These are phyloP conservation scores for Megastigmus dorsalis DNA, from an alignment of 2,888 invertebrate species.

Conservation along the genomic window DNA sequence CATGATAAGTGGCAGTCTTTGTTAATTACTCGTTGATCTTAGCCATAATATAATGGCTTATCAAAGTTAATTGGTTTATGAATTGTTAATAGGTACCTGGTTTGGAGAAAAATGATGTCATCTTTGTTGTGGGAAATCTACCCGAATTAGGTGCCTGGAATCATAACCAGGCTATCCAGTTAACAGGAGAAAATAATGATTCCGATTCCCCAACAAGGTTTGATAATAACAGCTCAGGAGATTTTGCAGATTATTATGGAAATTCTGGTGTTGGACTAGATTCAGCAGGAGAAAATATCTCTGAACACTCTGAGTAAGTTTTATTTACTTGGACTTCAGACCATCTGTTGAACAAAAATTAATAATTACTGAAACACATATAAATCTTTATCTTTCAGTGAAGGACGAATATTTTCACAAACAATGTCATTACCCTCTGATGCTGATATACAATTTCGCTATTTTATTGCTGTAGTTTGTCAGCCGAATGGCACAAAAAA, in stretches of 20 bases:
- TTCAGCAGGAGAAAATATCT: slow-evolving; percentile 60
- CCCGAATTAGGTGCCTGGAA: slow-evolving; percentile 73
- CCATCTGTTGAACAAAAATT: too few species aligned
- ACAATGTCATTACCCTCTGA: slow-evolving; percentile 81
- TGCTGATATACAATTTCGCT: slow-evolving; percentile 83
- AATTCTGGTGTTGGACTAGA: slow-evolving; percentile 62
- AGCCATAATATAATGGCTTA: neutral
- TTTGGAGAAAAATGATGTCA: slow-evolving; percentile 70
- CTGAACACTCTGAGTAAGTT: slow-evolving; percentile 63
- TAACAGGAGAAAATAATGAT: slow-evolving; percentile 65
- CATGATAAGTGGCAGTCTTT: neutral
- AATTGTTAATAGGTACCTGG: slow-evolving; percentile 63
- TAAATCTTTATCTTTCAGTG: slow-evolving; percentile 61
- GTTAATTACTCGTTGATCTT: neutral
- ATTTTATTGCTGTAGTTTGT: slow-evolving; percentile 83
- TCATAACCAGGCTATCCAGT: slow-evolving; percentile 70
- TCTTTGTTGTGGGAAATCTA: slow-evolving; percentile 71
- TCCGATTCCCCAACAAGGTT: slow-evolving; percentile 62
- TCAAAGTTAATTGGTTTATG: slow-evolving; percentile 14
- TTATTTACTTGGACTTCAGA: too few species aligned
- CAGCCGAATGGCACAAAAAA: slow-evolving; percentile 76
- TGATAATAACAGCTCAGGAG: slow-evolving; percentile 64
- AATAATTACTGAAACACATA: neutral
- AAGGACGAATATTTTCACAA: slow-evolving; percentile 73
- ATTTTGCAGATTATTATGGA: slow-evolving; percentile 59